Evolutionary conservation across 23 tunicate genomes (phyloP), one percentile per base, ranked within the genome.

Genomic region (Aplidium turbinatum): DNA sequence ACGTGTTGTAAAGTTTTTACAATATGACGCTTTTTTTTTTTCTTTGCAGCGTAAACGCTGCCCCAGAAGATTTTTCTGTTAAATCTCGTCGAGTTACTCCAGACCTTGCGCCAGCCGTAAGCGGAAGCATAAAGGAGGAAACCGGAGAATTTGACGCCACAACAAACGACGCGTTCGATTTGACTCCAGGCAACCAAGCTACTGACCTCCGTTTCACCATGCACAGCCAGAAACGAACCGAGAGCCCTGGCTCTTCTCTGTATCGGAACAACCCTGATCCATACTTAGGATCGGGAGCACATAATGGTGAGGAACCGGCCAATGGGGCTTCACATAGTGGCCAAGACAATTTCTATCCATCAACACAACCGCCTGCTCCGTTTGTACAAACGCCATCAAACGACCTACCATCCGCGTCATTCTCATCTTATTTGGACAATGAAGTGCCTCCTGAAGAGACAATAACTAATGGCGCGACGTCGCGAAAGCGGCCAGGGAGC

Each of bases 11-110:
- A n/a, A n/a, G n/a, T n/a, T n/a, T n/a, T n/a, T n/a, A n/a, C n/a
- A n/a, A n/a, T n/a, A n/a, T n/a, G n/a, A n/a, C n/a, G n/a, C n/a
- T n/a, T n/a, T n/a, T n/a, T 57, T 22, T 57, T 70, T 70, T 70
- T 35, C 56, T 38, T 69, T 77, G 46, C 39, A 86, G 93, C 63
- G 76, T 88, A 27, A 88, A 77, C 57, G n/a, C 83, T 20, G 72
- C 85, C 69, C 87, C 96, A 35, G 96, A 88, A 68, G 96, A 88
- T 61, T 88, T 88, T 64, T 88, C 96, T 26, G 70, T 81, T 35
- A 88, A 88, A 67, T 32, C 96, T 26, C 57, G 86, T 33, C 62
- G 83, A 48, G 75, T 46, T 38, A 82, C 70, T 30, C 40, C 85
- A 18, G 50, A 86, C 24, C 35, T 73, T 16, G 52, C 46, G 4